phyloP scores from a whole-genome alignment of 2,888 invertebrate genomes.

The Biston betularia region DNA sequence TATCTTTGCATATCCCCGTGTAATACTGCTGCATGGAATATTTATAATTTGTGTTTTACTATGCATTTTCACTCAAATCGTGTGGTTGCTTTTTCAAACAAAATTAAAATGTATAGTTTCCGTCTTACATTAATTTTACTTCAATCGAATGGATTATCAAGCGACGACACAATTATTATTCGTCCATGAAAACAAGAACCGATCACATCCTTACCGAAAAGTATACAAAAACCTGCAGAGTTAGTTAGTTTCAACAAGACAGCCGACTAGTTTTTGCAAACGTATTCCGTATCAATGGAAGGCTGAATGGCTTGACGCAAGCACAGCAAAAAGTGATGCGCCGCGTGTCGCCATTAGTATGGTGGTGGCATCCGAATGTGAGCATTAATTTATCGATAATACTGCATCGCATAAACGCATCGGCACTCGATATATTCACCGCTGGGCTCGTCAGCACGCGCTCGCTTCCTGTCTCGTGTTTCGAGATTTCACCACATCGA shows the following conservation, averaged over 20 bases:
- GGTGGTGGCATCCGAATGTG: conserved; percentile 75
- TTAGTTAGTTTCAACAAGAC: conserved; percentile 67
- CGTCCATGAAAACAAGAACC: conserved; percentile 67
- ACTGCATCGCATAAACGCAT: conserved; percentile 76
- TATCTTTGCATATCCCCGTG: too few species aligned
- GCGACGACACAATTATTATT: conserved; percentile 66
- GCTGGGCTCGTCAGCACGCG: conserved; percentile 70
- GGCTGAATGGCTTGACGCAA: conserved; percentile 71
- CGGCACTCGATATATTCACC: conserved; percentile 48
- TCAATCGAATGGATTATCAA: conserved; percentile 38
- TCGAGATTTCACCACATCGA: conserved; percentile 47
- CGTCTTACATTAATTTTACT: conserved; percentile 10
- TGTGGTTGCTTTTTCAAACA: background rate
- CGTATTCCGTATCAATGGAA: conserved; percentile 74
- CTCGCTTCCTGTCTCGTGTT: conserved; percentile 64
- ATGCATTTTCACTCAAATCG: too few species aligned
- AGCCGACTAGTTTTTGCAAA: conserved; percentile 69
- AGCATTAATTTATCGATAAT: conserved; percentile 84
- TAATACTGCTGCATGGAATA: too few species aligned
- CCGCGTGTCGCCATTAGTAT: conserved; percentile 84
- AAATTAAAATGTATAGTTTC: conserved; percentile 2
- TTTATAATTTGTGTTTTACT: too few species aligned
- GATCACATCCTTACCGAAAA: conserved; percentile 68
- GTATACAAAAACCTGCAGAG: conserved; percentile 67
- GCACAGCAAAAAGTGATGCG: conserved; percentile 68